Percentiles rank a stretch among this genome's conserved stretches.
Evolutionary conservation across 1,140 invertebrate species (phyloP).

Genomic region (Trichonephila clavata): DNA sequence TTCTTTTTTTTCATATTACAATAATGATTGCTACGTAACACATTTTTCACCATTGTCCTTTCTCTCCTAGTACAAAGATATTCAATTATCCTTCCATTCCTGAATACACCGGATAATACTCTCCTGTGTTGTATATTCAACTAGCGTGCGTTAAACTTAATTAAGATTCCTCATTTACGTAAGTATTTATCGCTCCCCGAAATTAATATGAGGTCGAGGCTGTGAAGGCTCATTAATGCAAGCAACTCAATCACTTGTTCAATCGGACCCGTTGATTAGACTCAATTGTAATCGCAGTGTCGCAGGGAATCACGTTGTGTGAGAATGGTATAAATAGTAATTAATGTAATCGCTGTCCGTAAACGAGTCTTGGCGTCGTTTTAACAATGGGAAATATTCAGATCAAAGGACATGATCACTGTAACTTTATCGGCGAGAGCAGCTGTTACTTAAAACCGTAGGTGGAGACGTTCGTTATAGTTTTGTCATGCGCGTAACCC

Average conservation of each 20-base stretch:
- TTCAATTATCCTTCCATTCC: not conserved
- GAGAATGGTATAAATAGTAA: conserved; percentile 17
- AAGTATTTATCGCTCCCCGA: conserved; percentile 13
- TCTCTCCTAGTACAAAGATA: not conserved
- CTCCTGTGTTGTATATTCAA: not conserved
- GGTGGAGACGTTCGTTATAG: not conserved
- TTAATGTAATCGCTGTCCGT: not conserved
- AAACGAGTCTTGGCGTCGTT: not conserved
- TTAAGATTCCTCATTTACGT: conserved; percentile 19
- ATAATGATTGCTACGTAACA: not conserved
- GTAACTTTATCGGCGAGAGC: not conserved
- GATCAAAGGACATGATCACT: not conserved
- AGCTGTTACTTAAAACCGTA: not conserved
- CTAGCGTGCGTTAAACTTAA: conserved; percentile 18
- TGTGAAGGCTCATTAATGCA: not conserved
- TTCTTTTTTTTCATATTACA: not conserved
- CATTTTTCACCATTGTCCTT: not conserved
- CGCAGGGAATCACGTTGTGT: not conserved
- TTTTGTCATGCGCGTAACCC: not conserved
- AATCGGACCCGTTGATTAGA: conserved; percentile 23
- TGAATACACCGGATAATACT: not conserved
- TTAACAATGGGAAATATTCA: not conserved
- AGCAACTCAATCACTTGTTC: not conserved
- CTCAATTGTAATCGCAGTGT: not conserved
- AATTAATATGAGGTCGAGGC: conserved; percentile 24